Conservation (phyloP, 2,797 vertebrate genomes). For the Silurus lanzhouensis region DNA sequence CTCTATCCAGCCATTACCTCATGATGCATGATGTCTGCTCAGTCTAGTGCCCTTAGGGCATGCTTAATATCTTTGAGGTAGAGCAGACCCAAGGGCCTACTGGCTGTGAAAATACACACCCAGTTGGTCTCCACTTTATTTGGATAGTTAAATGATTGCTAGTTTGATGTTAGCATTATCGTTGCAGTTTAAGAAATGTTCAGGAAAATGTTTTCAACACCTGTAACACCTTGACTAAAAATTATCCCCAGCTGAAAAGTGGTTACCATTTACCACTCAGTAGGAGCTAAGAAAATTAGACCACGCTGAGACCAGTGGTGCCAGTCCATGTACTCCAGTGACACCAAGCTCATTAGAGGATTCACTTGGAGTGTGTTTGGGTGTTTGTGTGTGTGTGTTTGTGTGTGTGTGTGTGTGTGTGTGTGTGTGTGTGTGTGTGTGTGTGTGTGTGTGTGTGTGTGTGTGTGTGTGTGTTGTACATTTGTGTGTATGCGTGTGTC, state of each 20-base stretch:
- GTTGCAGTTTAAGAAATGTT: background rate
- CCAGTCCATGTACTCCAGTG: conserved; percentile 49
- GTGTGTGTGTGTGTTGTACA: background rate
- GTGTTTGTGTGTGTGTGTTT: background rate
- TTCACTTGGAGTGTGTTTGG: conserved; percentile 38
- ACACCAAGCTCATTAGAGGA: conserved; percentile 53
- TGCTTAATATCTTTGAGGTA: conserved; percentile 32
- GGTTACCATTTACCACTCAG: conserved; percentile 27
- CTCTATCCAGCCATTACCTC: conserved; percentile 26
- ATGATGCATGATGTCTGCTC: conserved; percentile 32
- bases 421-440: conserved; percentile 27
- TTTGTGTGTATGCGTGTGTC: conserved; percentile 46
- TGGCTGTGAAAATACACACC: conserved; percentile 6
- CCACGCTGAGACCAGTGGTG: conserved; percentile 43
- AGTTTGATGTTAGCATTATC: background rate
- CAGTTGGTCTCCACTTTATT: conserved; percentile 11
- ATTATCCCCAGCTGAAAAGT: conserved; percentile 14
- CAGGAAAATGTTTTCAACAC: background rate
- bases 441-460: background rate
- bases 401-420: conserved; percentile 41
- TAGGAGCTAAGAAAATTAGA: conserved; percentile 36
- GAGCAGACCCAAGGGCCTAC: conserved; percentile 19
- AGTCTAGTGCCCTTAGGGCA: conserved; percentile 32
- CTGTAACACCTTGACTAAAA: background rate
- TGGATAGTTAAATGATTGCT: conserved; percentile 9